phyloP scores from a whole-genome alignment of 1,140 invertebrate species.

The Colletes gigas region DNA sequence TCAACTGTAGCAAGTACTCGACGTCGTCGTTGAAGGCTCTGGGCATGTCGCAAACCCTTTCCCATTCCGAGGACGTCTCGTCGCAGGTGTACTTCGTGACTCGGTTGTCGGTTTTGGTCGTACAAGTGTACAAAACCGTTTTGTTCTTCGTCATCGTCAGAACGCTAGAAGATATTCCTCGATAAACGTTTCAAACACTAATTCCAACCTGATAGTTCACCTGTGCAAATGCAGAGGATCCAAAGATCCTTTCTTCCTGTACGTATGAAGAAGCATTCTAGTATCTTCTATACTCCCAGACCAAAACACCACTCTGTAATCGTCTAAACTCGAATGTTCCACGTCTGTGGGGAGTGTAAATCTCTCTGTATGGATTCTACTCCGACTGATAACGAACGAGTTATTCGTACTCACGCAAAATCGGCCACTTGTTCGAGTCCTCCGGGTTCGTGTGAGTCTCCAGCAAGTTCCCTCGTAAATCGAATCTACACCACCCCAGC shows the following conservation, averaged over 20 bases:
- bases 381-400: neutral
- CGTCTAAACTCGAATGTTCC: conserved; percentile 87
- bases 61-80: conserved; percentile 83
- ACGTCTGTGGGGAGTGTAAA: conserved; percentile 81
- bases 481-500: conserved; percentile 87
- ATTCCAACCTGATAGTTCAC: conserved; percentile 72
- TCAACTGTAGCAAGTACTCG: conserved; percentile 90
- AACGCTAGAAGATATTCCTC: conserved; percentile 80
- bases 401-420: conserved; percentile 83
- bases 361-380: neutral
- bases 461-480: conserved; percentile 88
- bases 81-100: conserved; percentile 82
- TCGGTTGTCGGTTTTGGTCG: conserved; percentile 81
- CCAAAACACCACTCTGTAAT: conserved; percentile 90
- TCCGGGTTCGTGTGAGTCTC: conserved; percentile 83
- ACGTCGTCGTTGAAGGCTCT: conserved; percentile 86
- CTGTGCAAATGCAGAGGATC: conserved; percentile 88
- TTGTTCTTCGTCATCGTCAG: conserved; percentile 84
- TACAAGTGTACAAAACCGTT: conserved; percentile 84
- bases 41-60: conserved; percentile 82
- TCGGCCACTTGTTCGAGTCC: conserved; percentile 85
- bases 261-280: conserved; percentile 85
- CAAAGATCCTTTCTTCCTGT: conserved; percentile 81
- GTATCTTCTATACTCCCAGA: conserved; percentile 89
- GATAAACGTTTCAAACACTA: neutral